Conservation (phyloP, 1,140 invertebrate species). For the Eriosoma lanigerum region DNA sequence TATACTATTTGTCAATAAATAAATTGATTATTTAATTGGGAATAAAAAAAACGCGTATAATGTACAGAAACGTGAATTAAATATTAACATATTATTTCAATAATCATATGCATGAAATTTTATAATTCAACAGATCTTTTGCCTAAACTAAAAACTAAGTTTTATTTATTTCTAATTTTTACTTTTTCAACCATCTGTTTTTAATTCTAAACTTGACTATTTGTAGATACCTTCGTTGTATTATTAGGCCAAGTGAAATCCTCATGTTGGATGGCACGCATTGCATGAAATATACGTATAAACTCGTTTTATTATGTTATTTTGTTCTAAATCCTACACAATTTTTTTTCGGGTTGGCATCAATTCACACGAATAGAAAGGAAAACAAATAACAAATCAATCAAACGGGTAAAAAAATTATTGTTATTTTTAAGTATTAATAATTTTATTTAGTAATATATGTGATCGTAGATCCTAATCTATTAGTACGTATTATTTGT, state of each 20-base stretch:
- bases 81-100: too few species aligned
- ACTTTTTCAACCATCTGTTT: neutral
- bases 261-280: neutral
- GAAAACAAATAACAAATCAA: neutral
- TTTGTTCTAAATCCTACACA: slow-evolving; percentile 13
- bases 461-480: neutral
- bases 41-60: too few species aligned
- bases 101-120: too few species aligned
- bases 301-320: slow-evolving; percentile 27
- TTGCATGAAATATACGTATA: neutral
- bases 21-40: too few species aligned
- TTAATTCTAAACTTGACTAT: neutral
- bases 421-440: neutral
- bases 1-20: too few species aligned
- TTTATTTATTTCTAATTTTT: neutral
- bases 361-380: slow-evolving; percentile 5
- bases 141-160: too few species aligned
- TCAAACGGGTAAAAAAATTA: neutral
- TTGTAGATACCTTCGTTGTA: neutral
- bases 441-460: neutral
- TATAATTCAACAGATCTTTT: too few species aligned
- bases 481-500: neutral
- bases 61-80: too few species aligned
- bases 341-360: slow-evolving; percentile 7
- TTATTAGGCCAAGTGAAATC: slow-evolving; percentile 42